phyloP scores from a whole-genome alignment of 2,113 vertebrate genomes.

The Peromyscus californicus region DNA sequence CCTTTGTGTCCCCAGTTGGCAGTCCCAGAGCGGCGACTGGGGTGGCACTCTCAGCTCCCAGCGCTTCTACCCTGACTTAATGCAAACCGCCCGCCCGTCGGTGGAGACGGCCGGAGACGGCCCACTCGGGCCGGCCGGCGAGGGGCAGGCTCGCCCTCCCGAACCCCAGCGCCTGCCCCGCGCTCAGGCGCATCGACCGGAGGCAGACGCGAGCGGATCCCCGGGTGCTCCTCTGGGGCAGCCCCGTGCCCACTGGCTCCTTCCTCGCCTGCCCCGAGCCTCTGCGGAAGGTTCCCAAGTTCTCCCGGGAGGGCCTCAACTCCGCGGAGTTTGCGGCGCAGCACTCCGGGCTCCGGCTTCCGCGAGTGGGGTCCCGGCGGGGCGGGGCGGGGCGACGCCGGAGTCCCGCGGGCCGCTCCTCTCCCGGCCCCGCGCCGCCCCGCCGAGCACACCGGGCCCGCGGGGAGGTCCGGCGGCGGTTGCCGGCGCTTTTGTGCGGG shows the following conservation, averaged over 20 bases:
- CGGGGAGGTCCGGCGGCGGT: constrained; percentile 54
- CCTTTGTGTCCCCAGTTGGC: constrained; percentile 39
- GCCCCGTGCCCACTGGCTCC: background rate
- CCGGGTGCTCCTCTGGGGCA: rapidly evolving
- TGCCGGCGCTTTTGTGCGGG: constrained; percentile 36
- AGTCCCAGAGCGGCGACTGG: background rate
- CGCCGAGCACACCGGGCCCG: constrained; percentile 51
- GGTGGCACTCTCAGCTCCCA: background rate
- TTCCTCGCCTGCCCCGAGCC: background rate
- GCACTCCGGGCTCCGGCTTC: background rate
- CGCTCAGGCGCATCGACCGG: background rate
- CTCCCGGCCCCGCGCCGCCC: background rate
- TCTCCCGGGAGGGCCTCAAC: background rate
- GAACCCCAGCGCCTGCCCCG: background rate
- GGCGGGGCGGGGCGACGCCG: constrained; percentile 65
- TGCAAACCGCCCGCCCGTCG: background rate
- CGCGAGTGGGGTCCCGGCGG: background rate
- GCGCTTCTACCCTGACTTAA: background rate
- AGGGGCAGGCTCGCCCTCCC: background rate
- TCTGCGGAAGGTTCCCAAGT: background rate
- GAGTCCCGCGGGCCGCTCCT: constrained; percentile 48
- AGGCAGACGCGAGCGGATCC: rapidly evolving
- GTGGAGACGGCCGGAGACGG: background rate
- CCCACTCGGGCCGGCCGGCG: background rate
- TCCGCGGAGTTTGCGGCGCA: background rate